Percentiles rank a stretch among this genome's conserved stretches.
These are phyloP conservation scores for Fratercula arctica DNA, from an alignment of 2,797 vertebrate species.

Conservation along the genomic window DNA sequence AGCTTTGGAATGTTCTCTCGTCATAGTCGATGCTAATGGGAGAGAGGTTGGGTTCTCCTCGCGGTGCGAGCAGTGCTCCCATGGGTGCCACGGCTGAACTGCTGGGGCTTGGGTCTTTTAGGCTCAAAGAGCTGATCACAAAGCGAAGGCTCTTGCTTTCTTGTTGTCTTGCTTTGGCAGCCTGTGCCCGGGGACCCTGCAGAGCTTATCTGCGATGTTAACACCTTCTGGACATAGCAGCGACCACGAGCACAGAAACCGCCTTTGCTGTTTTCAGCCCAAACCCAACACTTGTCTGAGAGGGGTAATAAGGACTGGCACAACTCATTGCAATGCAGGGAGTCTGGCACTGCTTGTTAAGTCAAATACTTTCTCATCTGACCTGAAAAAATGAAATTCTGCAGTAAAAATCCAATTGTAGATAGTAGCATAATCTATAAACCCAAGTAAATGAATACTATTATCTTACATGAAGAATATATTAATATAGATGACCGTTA, in stretches of 20 bases:
- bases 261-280: neutral
- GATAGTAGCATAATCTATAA: slow-evolving; percentile 14
- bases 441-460: slow-evolving; percentile 14
- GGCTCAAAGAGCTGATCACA: neutral
- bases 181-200: neutral
- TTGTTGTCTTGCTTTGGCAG: neutral
- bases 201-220: neutral
- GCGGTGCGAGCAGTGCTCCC: rapidly evolving
- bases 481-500: slow-evolving; percentile 62
- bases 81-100: rapidly evolving
- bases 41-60: neutral
- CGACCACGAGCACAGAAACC: neutral
- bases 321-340: neutral
- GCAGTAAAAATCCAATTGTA: neutral
- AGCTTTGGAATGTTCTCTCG: neutral
- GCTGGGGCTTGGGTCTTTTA: neutral
- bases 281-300: neutral
- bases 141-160: neutral
- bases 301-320: neutral
- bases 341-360: neutral
- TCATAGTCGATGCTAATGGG: rapidly evolving
- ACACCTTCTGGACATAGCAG: neutral
- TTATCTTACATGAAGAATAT: slow-evolving; percentile 26
- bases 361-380: neutral
- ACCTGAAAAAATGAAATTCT: neutral